Conservation (phyloP, 2,113 vertebrate species). For the Equus przewalskii region DNA sequence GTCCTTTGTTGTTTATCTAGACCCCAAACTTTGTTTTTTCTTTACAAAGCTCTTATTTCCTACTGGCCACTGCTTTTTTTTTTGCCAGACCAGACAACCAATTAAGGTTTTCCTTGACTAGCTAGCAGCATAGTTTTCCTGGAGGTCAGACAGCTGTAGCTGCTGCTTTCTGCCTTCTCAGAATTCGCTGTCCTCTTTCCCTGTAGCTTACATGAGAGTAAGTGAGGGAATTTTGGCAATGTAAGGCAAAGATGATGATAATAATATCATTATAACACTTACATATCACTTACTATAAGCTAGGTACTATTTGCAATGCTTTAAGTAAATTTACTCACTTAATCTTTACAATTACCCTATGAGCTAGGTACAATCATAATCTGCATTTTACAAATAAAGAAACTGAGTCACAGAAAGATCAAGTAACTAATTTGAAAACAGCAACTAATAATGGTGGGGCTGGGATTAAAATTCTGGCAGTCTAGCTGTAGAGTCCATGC, state of each 20-base stretch:
- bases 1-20: background rate
- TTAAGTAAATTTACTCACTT: background rate
- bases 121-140: background rate
- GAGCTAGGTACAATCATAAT: background rate
- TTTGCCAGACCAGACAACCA: background rate
- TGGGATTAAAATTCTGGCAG: background rate
- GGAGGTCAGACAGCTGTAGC: background rate
- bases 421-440: background rate
- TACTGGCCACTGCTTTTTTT: background rate
- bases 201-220: background rate
- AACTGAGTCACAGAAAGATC: conserved; percentile 42
- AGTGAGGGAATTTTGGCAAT: background rate
- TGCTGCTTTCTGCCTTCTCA: background rate
- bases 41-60: background rate
- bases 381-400: conserved; percentile 12
- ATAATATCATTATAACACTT: background rate
- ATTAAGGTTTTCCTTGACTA: background rate
- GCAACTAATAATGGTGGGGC: background rate
- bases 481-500: background rate
- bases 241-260: background rate
- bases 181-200: background rate
- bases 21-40: background rate
- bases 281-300: background rate
- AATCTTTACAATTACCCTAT: background rate
- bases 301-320: background rate